Evolutionary conservation across 2,797 vertebrate species (phyloP), one percentile per base, ranked within the genome.

Genomic region (Artibeus lituratus): DNA sequence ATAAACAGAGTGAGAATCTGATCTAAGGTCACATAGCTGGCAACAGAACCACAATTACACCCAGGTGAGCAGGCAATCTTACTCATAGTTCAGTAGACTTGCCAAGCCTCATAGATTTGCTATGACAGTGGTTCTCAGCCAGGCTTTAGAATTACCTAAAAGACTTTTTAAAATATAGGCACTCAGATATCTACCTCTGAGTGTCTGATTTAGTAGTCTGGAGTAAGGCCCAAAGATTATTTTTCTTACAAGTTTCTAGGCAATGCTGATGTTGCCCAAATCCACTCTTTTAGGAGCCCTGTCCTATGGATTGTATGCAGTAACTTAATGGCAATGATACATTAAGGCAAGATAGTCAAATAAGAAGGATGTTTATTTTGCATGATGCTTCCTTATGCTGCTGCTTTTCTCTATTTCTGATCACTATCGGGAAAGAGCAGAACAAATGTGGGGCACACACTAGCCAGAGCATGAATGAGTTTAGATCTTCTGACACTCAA

Each of bases 231-330:
- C 51, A 53, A 51, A 7, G 42, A 86, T 78, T 86, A 74, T 37
- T 83, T 62, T 86, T 95, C 85, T 59, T 62, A 51, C n/a, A 80
- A 70, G 16, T 62, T 82, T 91, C 44, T 91, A 94, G 81, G 44
- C 65, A 87, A 26, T 85, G 26, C 59, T 57, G 16, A 44, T 69
- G 57, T 32, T 76, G 8, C 22, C 76, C 67, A 29, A 32, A 67
- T 72, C 29, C 29, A 39, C 14, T 55, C 59, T 92, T 91, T 84
- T n/a, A 70, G n/a, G 77, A 90, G 15, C 51, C 35, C 62, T 55
- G 11, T 39, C 49, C 35, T 84, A 81, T 22, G 73, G 37, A 51
- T 53, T 78, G 15, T 73, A 15, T 57, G 44, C 47, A 89, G 42
- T 62, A 76, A 95, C 69, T 82, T 73, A 87, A 53, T 67, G 24